Base-by-base conservation (phyloP, 1,140 invertebrate species). In the Meteorus sp. region DNA sequence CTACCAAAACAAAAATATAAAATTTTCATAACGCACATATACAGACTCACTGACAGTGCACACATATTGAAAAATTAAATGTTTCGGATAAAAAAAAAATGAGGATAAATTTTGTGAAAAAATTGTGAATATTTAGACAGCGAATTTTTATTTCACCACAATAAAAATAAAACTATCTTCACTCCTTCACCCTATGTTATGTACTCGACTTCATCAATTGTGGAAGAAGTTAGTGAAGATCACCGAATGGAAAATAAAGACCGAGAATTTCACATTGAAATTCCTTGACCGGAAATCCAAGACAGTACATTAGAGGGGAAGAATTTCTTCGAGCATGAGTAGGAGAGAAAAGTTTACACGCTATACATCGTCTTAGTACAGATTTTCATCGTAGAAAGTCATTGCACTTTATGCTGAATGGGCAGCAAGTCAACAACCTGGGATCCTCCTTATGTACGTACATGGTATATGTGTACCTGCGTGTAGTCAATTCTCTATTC, bases 371-470 rank as follows among this genome's bases (percentile, higher is more conserved):
- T 57, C 63, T 64, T 66, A 69, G 68, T 75, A 74, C 67, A 71
- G 70, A 75, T 75, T 75, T 74, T 76, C 72, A 74, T 72, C 73
- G 67, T 60, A 59, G 57, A 64, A 67, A 73, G 73, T 77, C 75
- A 70, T 76, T 77, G 75, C 75, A 73, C 75, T 76, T 77, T 73
- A 77, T 77, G 73, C 74, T 74, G 73, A 77, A 77, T 77, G 74
- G 72, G 69, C 75, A 76, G 59, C 72, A 67, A 76, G 75, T 77
- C 75, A 77, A 77, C 75, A 77, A 76, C 73, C 75, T 66, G 65
- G 65, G 69, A 55, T 29, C 19, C 37, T 27, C 17, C 41, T 48
- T 64, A 59, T 54, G 55, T 61, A 61, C 63, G 56, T 55, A 29
- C 9, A 9, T 29, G 27, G n/a, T 58, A 8, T 37, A 45, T 44